Evolutionary conservation across 2,888 invertebrate species (phyloP).

Genomic region (Trimorus sp.): DNA sequence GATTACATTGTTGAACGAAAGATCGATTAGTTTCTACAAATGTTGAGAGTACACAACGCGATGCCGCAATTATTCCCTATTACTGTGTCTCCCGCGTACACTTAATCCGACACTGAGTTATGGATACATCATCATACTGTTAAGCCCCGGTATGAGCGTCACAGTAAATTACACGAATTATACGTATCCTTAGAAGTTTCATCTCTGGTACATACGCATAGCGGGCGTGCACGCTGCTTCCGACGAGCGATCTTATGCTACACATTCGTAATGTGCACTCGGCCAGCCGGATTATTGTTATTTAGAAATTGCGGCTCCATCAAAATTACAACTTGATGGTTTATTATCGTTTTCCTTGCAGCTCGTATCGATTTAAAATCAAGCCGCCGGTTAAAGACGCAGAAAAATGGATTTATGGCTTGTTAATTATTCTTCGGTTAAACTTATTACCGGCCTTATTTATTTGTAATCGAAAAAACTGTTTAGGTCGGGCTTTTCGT

Average conservation of each 20-base stretch:
- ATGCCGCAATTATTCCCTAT: slow-evolving; percentile 67
- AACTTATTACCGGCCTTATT: too few species aligned
- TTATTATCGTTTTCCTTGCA: too few species aligned
- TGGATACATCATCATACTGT: slow-evolving; percentile 58
- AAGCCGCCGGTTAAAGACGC: too few species aligned
- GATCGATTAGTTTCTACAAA: slow-evolving; percentile 68
- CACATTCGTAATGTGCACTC: slow-evolving; percentile 20
- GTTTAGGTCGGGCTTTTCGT: too few species aligned
- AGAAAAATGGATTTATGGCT: too few species aligned
- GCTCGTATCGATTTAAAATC: too few species aligned
- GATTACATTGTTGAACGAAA: slow-evolving; percentile 63
- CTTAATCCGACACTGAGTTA: slow-evolving; percentile 67
- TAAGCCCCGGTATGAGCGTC: slow-evolving; percentile 55
- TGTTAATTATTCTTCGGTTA: too few species aligned
- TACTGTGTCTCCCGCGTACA: slow-evolving; percentile 62
- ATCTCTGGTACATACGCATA: slow-evolving; percentile 40
- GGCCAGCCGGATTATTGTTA: too few species aligned
- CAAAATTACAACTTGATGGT: too few species aligned
- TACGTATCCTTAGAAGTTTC: slow-evolving; percentile 58
- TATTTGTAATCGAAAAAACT: too few species aligned
- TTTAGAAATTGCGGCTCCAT: too few species aligned
- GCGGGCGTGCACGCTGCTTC: slow-evolving; percentile 32
- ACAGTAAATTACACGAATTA: slow-evolving; percentile 66
- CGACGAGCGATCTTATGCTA: slow-evolving; percentile 47
- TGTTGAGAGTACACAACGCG: slow-evolving; percentile 55